Evolutionary conservation across 2,888 invertebrate species (phyloP), one percentile per base, ranked within the genome.

Genomic region (Athalia rosae): DNA sequence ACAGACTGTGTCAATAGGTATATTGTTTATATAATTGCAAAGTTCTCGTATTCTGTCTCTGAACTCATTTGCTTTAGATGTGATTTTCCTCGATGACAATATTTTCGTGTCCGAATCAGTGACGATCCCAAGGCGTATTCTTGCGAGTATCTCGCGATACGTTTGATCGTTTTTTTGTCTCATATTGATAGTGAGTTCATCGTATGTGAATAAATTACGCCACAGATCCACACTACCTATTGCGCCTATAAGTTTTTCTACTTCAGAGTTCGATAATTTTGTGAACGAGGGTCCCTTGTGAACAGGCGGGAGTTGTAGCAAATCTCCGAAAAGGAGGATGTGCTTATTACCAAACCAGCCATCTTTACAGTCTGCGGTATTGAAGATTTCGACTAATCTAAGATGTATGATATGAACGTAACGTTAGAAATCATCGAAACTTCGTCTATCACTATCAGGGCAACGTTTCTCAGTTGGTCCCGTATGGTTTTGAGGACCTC

Each of bases 111-210:
- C 77, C 71, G n/a, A 77, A 58, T 15, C 78, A 50, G 43, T 63
- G 0, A 69, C 41, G 3, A 45, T 13, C 6, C 61, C 61, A 28
- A 45, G 64, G 45, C 64, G 64, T 43, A 64, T 64, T 64, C 50
- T 76, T n/a, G 81, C 82, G 11, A 85, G 79, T 78, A 84, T 79
- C 9, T 83, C 77, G 4, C 81, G 63, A 79, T 84, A 86, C 62
- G 78, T 59, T 48, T 64, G 8, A 79, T 83, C 83, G 61, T 76
- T 76, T 78, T 80, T 78, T 64, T 83, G 84, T 76, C 85, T 81
- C 82, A 86, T 85, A 78, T 85, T 85, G 13, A 84, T 84, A 48
- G 80, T 81, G 62, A 86, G 82, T 81, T 86, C 85, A 43, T 83
- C 84, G 67, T 85, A 87, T 7, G 59, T 28, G 77, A 87, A 85